phyloP scores from a whole-genome alignment of 2,888 invertebrate genomes.

The Acholoe squamosa region DNA sequence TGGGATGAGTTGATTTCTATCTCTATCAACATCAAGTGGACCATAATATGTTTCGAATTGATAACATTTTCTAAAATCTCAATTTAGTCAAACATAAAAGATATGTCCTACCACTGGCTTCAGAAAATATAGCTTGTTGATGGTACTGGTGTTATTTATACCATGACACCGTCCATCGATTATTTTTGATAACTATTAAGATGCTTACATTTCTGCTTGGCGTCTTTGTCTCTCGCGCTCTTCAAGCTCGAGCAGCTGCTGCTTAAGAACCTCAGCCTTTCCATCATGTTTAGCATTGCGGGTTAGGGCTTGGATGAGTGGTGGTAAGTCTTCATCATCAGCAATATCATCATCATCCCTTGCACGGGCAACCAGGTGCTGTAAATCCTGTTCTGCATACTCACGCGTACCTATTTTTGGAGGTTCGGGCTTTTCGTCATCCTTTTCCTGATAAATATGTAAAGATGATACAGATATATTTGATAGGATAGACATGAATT shows the following conservation, averaged over 20 bases:
- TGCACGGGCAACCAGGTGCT: conserved; percentile 72
- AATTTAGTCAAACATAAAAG: no score
- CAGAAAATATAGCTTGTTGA: no score
- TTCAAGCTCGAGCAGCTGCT: conserved; percentile 77
- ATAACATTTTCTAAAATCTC: no score
- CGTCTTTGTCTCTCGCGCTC: conserved; percentile 75
- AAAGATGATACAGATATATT: no score
- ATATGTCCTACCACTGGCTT: no score
- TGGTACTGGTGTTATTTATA: no score
- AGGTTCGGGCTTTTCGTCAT: neutral
- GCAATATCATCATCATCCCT: conserved; percentile 70
- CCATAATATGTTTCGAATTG: no score
- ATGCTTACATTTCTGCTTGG: conserved; percentile 74
- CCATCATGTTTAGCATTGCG: conserved; percentile 78
- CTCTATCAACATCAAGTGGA: no score
- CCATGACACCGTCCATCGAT: no score
- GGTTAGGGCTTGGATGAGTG: conserved; percentile 79
- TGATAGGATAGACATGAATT: no score
- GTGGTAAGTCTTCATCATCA: conserved; percentile 80
- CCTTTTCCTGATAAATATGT: neutral
- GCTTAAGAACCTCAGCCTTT: conserved; percentile 74
- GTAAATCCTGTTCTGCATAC: conserved; percentile 72
- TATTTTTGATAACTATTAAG: no score
- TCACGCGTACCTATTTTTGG: conserved; percentile 55
- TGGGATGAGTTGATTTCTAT: no score